Percentiles rank a stretch among this genome's conserved stretches.
Evolutionary conservation across 2,113 vertebrate species (phyloP).

Genomic region (Hymenochirus boettgeri): DNA sequence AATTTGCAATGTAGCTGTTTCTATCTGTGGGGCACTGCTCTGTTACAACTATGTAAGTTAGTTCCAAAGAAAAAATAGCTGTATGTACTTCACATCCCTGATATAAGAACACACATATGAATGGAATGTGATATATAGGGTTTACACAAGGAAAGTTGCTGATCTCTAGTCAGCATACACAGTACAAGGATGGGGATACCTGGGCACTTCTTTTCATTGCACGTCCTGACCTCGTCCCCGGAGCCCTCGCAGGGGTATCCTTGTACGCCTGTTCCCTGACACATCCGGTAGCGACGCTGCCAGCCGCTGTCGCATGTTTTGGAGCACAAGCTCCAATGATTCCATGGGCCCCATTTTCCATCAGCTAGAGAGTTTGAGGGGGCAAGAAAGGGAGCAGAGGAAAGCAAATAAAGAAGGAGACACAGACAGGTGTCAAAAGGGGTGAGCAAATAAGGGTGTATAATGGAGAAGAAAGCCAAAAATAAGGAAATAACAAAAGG

Average conservation of each 20-base stretch:
- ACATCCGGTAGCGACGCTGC: conserved; percentile 94
- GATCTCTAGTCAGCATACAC: conserved; percentile 27
- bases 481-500: rapidly evolving
- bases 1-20: no score
- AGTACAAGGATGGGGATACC: conserved; percentile 57
- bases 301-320: conserved; percentile 94
- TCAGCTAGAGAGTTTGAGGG: conserved; percentile 59
- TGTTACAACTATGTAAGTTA: no score
- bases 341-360: conserved; percentile 94
- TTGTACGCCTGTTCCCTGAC: conserved; percentile 78
- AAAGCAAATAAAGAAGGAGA: conserved; percentile 24
- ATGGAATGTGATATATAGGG: neutral
- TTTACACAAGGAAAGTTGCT: neutral
- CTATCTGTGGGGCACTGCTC: no score
- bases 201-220: conserved; percentile 96
- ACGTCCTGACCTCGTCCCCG: conserved; percentile 90
- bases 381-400: conserved; percentile 22
- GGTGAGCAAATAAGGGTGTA: rapidly evolving
- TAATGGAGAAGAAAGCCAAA: neutral
- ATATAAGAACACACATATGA: neutral
- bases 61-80: no score
- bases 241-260: conserved; percentile 89
- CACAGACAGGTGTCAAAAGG: conserved; percentile 24
- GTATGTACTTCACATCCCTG: neutral
- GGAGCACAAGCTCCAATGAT: conserved; percentile 92